Conservation (phyloP, 1,140 invertebrate species). For the Euschistus heros region DNA sequence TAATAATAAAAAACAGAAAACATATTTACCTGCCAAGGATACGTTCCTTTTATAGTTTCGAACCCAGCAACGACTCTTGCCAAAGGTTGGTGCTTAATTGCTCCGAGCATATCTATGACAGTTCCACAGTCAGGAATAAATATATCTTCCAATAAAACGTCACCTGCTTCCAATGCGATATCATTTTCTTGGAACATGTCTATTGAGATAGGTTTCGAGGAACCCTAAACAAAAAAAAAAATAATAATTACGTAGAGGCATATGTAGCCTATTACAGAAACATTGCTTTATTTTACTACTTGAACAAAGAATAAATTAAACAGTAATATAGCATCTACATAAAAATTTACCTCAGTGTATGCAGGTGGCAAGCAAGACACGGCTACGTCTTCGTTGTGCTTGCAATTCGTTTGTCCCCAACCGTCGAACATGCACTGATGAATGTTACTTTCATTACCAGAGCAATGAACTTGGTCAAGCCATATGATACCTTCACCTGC, state of each 20-base stretch:
- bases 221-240: too few species aligned
- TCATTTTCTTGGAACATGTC: too few species aligned
- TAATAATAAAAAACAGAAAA: too few species aligned
- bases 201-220: too few species aligned
- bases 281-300: too few species aligned
- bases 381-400: slow-evolving; percentile 64
- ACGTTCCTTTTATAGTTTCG: slow-evolving; percentile 46
- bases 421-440: slow-evolving; percentile 49
- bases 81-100: slow-evolving; percentile 25
- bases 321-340: too few species aligned
- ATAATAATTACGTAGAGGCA: too few species aligned
- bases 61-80: slow-evolving; percentile 43
- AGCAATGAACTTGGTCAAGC: slow-evolving; percentile 59
- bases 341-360: background rate
- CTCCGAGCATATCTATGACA: slow-evolving; percentile 39
- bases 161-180: too few species aligned
- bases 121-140: slow-evolving; percentile 41
- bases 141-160: slow-evolving; percentile 30
- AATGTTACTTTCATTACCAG: slow-evolving; percentile 53
- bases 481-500: slow-evolving; percentile 55
- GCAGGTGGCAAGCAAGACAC: slow-evolving; percentile 42
- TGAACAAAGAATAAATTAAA: too few species aligned
- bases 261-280: too few species aligned
- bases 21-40: slow-evolving; percentile 61
- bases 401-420: slow-evolving; percentile 63